phyloP scores from a whole-genome alignment of 1,140 invertebrate genomes.

The Thaumatotibia leucotreta region DNA sequence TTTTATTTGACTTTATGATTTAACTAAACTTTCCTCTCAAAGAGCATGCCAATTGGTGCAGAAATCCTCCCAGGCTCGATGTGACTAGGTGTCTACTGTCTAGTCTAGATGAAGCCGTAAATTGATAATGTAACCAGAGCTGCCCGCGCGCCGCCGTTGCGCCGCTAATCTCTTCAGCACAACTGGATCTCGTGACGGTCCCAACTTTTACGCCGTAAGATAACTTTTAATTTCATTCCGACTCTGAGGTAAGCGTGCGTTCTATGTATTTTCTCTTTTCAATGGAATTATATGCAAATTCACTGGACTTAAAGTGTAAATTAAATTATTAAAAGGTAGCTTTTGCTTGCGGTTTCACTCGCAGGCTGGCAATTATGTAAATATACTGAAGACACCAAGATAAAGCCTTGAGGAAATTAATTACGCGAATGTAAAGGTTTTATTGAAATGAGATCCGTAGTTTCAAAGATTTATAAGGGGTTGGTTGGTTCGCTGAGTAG shows the following conservation, averaged over 20 bases:
- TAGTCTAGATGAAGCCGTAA: constrained; percentile 32
- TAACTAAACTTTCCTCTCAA: too few relatives aligned
- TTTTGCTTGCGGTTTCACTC: constrained; percentile 11
- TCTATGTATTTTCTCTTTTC: constrained; percentile 33
- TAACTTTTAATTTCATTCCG: constrained; percentile 40
- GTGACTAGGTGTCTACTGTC: not conserved
- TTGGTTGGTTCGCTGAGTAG: not conserved
- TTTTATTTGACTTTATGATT: too few relatives aligned
- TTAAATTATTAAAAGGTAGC: constrained; percentile 9
- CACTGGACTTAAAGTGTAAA: constrained; percentile 13
- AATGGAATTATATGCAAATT: constrained; percentile 24
- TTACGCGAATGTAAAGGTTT: constrained; percentile 12
- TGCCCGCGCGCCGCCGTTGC: constrained; percentile 15
- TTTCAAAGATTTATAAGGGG: constrained; percentile 9
- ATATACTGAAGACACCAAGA: constrained; percentile 8
- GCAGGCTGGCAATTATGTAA: constrained; percentile 10
- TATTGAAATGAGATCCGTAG: constrained; percentile 13
- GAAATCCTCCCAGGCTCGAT: not conserved
- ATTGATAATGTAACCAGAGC: constrained; percentile 40
- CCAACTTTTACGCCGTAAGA: constrained; percentile 29
- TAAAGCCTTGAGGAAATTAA: constrained; percentile 12
- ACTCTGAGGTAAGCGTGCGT: constrained; percentile 23
- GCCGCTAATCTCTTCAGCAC: constrained; percentile 29
- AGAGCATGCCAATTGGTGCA: too few relatives aligned
- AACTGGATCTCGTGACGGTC: constrained; percentile 17